A percentile compares a stretch with the other conserved stretches of the same genome.
Conservation (phyloP, 2,888 invertebrate genomes). For the Mayetiola destructor region DNA sequence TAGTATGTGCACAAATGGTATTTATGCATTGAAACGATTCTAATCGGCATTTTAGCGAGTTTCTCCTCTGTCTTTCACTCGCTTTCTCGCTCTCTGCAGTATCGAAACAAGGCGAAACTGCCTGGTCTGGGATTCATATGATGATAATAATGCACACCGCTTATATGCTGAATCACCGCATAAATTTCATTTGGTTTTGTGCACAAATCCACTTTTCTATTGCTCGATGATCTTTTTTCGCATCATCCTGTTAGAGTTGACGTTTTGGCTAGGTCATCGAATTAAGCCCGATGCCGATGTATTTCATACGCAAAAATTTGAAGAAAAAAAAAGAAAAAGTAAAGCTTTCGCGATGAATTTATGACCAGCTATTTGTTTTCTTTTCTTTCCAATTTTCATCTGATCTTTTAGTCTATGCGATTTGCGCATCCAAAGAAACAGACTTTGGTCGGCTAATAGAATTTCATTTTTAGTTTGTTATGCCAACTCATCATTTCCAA, state of each 20-base stretch:
- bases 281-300: not conserved
- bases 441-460: too few relatives aligned
- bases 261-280: not conserved
- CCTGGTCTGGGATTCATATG: not conserved
- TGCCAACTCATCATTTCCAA: too few relatives aligned
- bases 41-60: conserved; percentile 4
- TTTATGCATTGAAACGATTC: conserved; percentile 9
- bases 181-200: not conserved
- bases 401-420: too few relatives aligned
- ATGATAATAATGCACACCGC: not conserved
- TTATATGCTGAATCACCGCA: not conserved
- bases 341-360: conserved; percentile 7
- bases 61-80: too few relatives aligned
- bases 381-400: too few relatives aligned
- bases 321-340: not conserved
- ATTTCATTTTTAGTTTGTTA: too few relatives aligned
- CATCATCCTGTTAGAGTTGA: not conserved
- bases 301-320: not conserved
- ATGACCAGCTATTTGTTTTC: conserved; percentile 7
- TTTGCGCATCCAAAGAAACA: too few relatives aligned
- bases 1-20: not conserved
- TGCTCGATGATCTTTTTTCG: not conserved
- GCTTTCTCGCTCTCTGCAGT: too few relatives aligned
- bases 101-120: too few relatives aligned
- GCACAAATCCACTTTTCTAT: not conserved